A percentile compares a stretch with the other conserved stretches of the same genome.
Evolutionary conservation across 2,113 vertebrate genomes (phyloP).

Genomic region (Brachypteracias leptosomus): DNA sequence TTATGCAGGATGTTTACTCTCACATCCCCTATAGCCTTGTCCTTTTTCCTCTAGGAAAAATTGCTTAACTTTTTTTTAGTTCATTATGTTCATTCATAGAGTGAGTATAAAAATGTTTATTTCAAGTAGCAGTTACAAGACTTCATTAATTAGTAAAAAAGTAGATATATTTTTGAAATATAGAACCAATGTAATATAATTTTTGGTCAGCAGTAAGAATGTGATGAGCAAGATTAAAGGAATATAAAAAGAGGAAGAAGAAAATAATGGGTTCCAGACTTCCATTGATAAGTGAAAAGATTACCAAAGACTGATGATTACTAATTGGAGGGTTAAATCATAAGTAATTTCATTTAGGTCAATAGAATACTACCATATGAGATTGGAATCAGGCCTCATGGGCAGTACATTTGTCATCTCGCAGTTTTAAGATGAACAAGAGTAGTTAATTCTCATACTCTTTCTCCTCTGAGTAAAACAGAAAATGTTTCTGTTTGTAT

Average conservation of each 20-base stretch:
- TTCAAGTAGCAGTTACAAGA: background rate
- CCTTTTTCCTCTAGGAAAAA: background rate
- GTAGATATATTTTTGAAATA: background rate
- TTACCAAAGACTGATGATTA: background rate
- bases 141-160: background rate
- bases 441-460: background rate
- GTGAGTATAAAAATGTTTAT: background rate
- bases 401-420: background rate
- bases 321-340: background rate
- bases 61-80: background rate
- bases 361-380: background rate
- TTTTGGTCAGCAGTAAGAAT: background rate
- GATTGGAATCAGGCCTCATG: background rate
- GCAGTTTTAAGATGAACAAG: background rate
- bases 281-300: background rate
- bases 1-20: background rate
- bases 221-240: background rate
- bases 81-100: background rate
- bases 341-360: background rate
- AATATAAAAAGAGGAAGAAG: background rate
- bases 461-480: background rate
- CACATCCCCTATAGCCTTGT: background rate
- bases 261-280: background rate
- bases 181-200: background rate
- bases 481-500: background rate